Evolutionary conservation across 2,797 vertebrate species (phyloP).

Genomic region (Neostethus bicornis): DNA sequence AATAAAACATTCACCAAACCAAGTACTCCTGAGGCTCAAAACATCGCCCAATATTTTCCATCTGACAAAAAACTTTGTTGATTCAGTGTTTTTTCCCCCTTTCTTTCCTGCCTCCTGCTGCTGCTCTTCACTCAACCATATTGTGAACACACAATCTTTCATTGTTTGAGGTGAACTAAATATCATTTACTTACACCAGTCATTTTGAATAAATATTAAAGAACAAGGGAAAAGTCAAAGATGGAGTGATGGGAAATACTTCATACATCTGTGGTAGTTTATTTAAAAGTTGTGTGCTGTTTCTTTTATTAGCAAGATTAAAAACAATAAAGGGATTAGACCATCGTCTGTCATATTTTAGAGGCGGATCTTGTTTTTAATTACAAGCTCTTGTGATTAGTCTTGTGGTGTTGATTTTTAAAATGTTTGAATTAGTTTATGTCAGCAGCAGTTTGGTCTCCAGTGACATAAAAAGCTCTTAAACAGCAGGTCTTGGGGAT

Average conservation of each 20-base stretch:
- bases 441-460: constrained; percentile 68
- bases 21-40: constrained; percentile 63
- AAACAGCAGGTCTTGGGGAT: constrained; percentile 63
- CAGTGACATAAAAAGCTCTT: constrained; percentile 67
- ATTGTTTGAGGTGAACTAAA: constrained; percentile 57
- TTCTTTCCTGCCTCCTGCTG: constrained; percentile 21
- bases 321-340: constrained; percentile 31
- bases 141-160: constrained; percentile 43
- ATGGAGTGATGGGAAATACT: constrained; percentile 20
- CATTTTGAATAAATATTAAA: constrained; percentile 70
- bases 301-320: constrained; percentile 38
- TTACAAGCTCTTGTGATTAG: constrained; percentile 16
- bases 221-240: constrained; percentile 44
- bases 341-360: constrained; percentile 10
- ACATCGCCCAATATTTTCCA: constrained; percentile 68
- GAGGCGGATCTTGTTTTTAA: constrained; percentile 11
- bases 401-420: constrained; percentile 25
- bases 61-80: constrained; percentile 61
- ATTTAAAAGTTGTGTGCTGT: constrained; percentile 18
- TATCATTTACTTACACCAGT: constrained; percentile 58
- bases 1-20: constrained; percentile 67
- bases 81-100: constrained; percentile 52
- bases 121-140: constrained; percentile 25
- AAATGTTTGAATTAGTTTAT: constrained; percentile 69
- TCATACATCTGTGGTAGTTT: constrained; percentile 19